These are phyloP conservation scores for Wasmannia auropunctata DNA, from an alignment of 1,140 invertebrate species.

Conservation along the genomic window DNA sequence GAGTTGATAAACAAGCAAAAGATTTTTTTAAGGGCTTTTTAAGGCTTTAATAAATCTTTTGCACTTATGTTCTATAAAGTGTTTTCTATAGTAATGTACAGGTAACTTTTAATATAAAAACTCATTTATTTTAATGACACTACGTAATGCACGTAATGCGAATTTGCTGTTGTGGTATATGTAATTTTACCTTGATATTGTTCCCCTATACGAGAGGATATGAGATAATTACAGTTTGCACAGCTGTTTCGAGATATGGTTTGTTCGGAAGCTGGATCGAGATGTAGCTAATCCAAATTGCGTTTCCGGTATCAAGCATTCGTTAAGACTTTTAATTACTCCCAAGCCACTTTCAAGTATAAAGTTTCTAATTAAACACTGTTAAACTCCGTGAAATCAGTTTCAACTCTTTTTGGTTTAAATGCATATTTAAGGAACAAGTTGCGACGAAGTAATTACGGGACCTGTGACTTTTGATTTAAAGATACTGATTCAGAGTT, in stretches of 20 bases:
- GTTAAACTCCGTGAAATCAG: conserved; percentile 44
- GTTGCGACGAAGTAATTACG: conserved; percentile 39
- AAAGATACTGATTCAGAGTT: not conserved
- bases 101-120: not conserved
- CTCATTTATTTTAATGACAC: conserved; percentile 26
- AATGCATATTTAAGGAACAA: conserved; percentile 45
- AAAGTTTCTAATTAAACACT: conserved; percentile 53
- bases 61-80: not conserved
- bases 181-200: not conserved
- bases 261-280: conserved; percentile 15
- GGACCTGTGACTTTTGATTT: conserved; percentile 6
- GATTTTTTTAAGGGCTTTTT: not conserved
- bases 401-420: conserved; percentile 38
- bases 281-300: conserved; percentile 30
- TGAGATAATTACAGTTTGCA: conserved; percentile 10
- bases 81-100: not conserved
- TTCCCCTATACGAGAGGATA: not conserved
- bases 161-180: not conserved
- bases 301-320: conserved; percentile 29
- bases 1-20: not conserved
- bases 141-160: not conserved
- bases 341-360: conserved; percentile 16
- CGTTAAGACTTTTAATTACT: conserved; percentile 54
- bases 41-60: not conserved
- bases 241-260: conserved; percentile 6